Evolutionary conservation across 1,140 invertebrate genomes (phyloP).

Genomic region (Temnothorax curvispinosus): DNA sequence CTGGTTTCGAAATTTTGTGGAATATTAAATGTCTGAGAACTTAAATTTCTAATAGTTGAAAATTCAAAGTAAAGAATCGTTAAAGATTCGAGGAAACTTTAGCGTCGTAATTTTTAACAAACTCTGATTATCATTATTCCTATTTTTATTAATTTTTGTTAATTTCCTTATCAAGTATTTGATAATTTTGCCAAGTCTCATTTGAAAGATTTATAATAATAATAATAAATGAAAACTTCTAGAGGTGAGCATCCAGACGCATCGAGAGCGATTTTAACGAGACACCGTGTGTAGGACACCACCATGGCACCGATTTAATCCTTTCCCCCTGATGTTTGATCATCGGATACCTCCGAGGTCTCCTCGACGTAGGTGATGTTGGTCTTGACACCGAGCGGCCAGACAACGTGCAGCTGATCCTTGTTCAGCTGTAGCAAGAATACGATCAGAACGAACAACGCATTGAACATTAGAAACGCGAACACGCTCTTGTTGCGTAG

Average conservation of each 20-base stretch:
- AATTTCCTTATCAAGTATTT: not conserved
- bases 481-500: slow-evolving; percentile 98
- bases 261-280: slow-evolving; percentile 14
- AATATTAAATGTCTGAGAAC: not conserved
- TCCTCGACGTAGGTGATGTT: slow-evolving; percentile 97
- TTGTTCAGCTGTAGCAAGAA: slow-evolving; percentile 99
- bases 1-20: not conserved
- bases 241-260: not conserved
- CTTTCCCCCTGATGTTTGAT: slow-evolving; percentile 41
- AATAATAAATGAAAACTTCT: not conserved
- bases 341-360: slow-evolving; percentile 91
- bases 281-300: slow-evolving; percentile 29
- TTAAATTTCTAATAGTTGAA: not conserved
- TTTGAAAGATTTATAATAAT: not conserved
- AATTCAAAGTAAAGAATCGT: not conserved
- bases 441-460: slow-evolving; percentile 99
- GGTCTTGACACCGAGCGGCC: slow-evolving; percentile 97
- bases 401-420: slow-evolving; percentile 97
- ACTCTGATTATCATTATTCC: not conserved
- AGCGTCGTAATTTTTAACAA: not conserved
- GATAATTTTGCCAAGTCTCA: not conserved
- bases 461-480: slow-evolving; percentile 99
- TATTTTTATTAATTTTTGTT: not conserved
- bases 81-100: not conserved
- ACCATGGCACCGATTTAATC: slow-evolving; percentile 35